Conservation (phyloP, 2,888 invertebrate genomes). For the Macaria liturata region DNA sequence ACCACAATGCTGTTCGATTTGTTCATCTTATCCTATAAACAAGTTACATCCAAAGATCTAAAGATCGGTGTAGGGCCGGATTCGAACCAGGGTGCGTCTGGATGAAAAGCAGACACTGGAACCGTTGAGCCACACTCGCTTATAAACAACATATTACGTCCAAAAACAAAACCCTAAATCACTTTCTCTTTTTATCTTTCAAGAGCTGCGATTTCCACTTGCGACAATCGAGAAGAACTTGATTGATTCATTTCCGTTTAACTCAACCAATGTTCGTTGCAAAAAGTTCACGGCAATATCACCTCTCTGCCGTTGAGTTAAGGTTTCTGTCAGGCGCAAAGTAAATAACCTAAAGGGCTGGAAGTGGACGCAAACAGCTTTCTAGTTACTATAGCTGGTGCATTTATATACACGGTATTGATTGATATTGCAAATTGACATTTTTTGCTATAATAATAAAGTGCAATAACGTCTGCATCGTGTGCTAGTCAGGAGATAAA, state of each 20-base stretch:
- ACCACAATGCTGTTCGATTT: no score
- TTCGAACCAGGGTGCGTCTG: no score
- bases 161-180: no score
- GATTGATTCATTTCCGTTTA: slow-evolving; percentile 31
- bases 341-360: slow-evolving; percentile 35
- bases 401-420: background rate
- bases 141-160: no score
- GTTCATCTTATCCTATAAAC: no score
- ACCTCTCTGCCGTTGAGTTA: slow-evolving; percentile 11
- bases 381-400: slow-evolving; percentile 17
- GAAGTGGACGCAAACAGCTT: slow-evolving; percentile 40
- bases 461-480: background rate
- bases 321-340: slow-evolving; percentile 14
- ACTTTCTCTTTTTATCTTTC: slow-evolving; percentile 1
- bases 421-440: slow-evolving; percentile 10
- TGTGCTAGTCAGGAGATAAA: no score
- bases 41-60: no score
- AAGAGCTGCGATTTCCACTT: slow-evolving; percentile 23
- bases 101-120: no score
- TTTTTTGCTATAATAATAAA: background rate
- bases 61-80: no score
- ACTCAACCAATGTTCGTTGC: slow-evolving; percentile 5
- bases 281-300: slow-evolving; percentile 11
- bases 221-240: slow-evolving; percentile 30
- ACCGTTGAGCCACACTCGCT: no score